These are phyloP conservation scores for Corydoras maculifer DNA, from an alignment of 2,113 vertebrate species.

Conservation along the genomic window DNA sequence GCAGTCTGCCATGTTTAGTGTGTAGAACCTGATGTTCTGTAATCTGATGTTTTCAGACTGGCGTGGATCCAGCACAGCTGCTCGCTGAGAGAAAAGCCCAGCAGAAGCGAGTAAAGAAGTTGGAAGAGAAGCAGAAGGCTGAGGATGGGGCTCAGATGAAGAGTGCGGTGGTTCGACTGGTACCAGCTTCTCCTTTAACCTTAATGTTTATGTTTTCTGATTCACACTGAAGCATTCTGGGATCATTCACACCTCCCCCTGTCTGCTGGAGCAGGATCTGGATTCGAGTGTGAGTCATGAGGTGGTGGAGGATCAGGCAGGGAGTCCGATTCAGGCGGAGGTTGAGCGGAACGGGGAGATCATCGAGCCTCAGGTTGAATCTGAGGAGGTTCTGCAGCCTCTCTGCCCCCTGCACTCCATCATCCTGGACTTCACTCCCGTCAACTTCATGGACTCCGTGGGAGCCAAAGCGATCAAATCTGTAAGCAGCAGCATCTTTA, in stretches of 20 bases:
- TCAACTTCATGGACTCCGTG: constrained; percentile 90
- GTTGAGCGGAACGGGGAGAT: constrained; percentile 63
- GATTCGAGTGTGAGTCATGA: constrained; percentile 71
- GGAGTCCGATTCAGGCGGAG: constrained; percentile 21
- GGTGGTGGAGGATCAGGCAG: constrained; percentile 51
- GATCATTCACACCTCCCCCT: neutral
- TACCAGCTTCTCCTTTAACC: constrained; percentile 26
- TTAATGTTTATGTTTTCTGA: neutral
- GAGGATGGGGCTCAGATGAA: constrained; percentile 50
- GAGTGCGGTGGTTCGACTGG: constrained; percentile 61
- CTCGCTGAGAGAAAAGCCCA: constrained; percentile 65
- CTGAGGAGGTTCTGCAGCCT: constrained; percentile 72
- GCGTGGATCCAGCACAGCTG: constrained; percentile 72
- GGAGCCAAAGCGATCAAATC: constrained; percentile 85
- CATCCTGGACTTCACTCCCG: constrained; percentile 83
- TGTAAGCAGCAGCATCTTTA: constrained; percentile 57
- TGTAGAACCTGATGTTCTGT: neutral
- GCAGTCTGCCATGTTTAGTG: neutral
- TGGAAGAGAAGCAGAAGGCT: constrained; percentile 52
- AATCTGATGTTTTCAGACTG: constrained; percentile 66
- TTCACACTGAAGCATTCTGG: neutral
- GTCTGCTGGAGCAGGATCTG: constrained; percentile 54
- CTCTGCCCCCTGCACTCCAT: constrained; percentile 66
- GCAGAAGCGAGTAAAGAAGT: constrained; percentile 60
- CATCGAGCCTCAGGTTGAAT: constrained; percentile 46